Base-by-base conservation (phyloP, 64 coral and sea anemone species). In the Astreopora myriophthalma region DNA sequence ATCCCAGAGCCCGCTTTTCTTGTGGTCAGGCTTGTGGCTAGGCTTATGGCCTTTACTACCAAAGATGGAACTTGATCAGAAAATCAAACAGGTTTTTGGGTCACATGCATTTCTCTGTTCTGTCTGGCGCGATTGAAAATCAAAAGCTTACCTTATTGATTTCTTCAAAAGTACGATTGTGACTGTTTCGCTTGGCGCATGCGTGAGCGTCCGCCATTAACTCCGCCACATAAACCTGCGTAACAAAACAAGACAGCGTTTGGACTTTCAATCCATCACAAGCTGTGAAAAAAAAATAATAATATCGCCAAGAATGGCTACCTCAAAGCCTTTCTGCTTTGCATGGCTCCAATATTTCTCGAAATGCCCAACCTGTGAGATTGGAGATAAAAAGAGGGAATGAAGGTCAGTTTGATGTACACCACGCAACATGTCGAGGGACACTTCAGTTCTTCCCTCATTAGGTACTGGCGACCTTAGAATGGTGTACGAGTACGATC, bases 251-350 rank as follows among this genome's bases (percentile, higher is more conserved):
- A 35, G 17, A 73, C 22, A 75, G 7, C 9, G 19, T 39, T 5
- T 61, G 12, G 4, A 64, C 61, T 64, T 17, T 24, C 61, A 16
- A 26, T 7, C 24, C 22, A 5, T 24, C 61, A 28, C 42, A 58
- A 16, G 17, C 5, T 58, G 10, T 11, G 22, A 12, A 25, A 46
- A 44, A n/a, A 51, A 51, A 11, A 37, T 9, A 32, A 34, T n/a
- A 55, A 24, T 32, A 70, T 30, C 6, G 24, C 13, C 2, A 17
- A 1, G n/a, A 2, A 14, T 27, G 24, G 7, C 79, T 92, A 95
- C 96, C 96, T 98, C 93, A 93, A 98, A 98, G 12, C 96, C 96
- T 30, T 98, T 98, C 71, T 98, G 93, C 76, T 98, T 98, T 66
- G 96, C 96, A 40, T 91, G 86, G 76, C 96, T 98, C 96, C 96